These are phyloP conservation scores for Premnoplex brunnescens DNA, from an alignment of 2,797 vertebrate genomes.

Conservation along the genomic window DNA sequence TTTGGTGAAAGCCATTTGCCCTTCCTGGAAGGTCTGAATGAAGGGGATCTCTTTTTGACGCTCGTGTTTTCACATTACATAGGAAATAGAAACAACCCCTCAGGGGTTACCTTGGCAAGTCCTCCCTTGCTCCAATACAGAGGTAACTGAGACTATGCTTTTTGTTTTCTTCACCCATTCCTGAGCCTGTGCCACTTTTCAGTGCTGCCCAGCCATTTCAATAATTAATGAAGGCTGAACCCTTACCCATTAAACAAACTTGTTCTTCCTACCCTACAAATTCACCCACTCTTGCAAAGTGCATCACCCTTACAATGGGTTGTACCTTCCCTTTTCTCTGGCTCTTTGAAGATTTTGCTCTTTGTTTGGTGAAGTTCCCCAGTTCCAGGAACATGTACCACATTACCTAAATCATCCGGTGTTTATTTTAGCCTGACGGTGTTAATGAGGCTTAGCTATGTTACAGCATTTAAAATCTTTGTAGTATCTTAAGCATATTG, in stretches of 20 bases:
- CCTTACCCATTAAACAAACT: constrained; percentile 18
- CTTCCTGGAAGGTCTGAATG: not conserved
- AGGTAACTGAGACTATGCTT: not conserved
- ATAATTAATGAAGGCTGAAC: not conserved
- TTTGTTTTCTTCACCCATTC: not conserved
- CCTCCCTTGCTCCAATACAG: not conserved
- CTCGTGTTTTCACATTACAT: not conserved
- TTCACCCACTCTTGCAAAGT: not conserved
- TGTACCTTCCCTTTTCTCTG: constrained; percentile 23
- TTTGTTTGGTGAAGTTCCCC: not conserved
- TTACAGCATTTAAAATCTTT: constrained; percentile 42
- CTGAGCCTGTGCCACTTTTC: not conserved
- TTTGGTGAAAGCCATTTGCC: not conserved
- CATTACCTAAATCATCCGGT: constrained; percentile 10
- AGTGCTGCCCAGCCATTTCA: not conserved
- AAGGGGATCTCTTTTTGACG: not conserved
- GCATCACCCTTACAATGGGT: not conserved
- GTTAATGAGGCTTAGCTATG: constrained; percentile 35
- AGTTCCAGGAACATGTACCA: not conserved
- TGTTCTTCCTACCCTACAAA: constrained; percentile 19
- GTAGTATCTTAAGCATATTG: constrained; percentile 46
- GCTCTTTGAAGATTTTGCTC: constrained; percentile 49
- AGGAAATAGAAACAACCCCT: not conserved
- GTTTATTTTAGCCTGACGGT: constrained; percentile 16
- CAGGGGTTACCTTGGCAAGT: not conserved